Evolutionary conservation across 1,140 invertebrate genomes (phyloP), one percentile per base, ranked within the genome.

Genomic region (Ooceraea biroi): DNA sequence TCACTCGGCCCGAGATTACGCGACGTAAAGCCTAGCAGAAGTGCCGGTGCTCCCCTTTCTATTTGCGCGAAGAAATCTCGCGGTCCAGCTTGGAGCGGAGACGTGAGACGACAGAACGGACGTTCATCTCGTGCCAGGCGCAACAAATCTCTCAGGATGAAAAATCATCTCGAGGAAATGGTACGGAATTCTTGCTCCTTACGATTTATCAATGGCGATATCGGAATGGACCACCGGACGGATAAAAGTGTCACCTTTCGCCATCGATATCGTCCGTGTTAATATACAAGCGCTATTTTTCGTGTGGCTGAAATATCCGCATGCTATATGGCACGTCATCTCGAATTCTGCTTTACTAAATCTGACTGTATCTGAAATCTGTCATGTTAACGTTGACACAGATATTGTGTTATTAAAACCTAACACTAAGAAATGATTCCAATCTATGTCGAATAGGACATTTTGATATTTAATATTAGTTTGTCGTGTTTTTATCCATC

Each of bases 31-130:
- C 60, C 58, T 30, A 36, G 58, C 36, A 61, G 69, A 50, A 85
- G 72, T 82, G 85, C 46, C 55, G 12, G 36, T 80, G 69, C 77
- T 73, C 66, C 57, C 60, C 82, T 73, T 78, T 87, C 73, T 78
- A 55, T 87, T 86, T 86, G 65, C 76, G 72, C 69, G 41, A 74
- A 84, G 82, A 88, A 80, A 86, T 87, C 82, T 82, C 44, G 77
- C 48, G 77, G 76, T 73, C 58, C 46, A 68, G 55, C 65, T 58
- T 44, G 52, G 60, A 57, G 71, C 73, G 52, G 46, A 58, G 50
- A 78, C 48, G 69, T 46, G 68, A 60, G 52, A 66, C 69, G 74
- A 85, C 66, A 85, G 76, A 60, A 69, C 30, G 48, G 72, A 68
- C 65, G 55, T 66, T 73, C 50, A 80, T 80, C 76, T 66, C 46